These are phyloP conservation scores for Steinernema khuongi DNA, from an alignment of 1,140 invertebrate genomes.

Conservation along the genomic window DNA sequence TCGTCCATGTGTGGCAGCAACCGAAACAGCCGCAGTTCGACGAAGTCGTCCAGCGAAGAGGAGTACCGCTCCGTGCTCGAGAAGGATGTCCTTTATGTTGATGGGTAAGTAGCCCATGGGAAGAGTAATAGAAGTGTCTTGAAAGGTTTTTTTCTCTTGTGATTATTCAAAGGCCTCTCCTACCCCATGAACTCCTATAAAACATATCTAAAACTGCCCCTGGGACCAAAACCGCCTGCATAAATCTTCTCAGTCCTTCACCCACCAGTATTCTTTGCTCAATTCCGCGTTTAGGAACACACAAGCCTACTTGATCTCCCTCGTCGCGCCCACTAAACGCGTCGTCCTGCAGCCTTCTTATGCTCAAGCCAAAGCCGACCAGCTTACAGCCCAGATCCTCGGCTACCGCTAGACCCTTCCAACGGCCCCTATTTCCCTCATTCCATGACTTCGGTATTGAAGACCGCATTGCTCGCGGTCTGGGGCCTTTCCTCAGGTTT, in stretches of 20 bases:
- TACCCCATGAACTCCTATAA: too few relatives aligned
- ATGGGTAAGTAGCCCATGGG: constrained; percentile 15
- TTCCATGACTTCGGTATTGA: not conserved
- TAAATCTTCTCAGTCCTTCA: too few relatives aligned
- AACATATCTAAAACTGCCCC: too few relatives aligned
- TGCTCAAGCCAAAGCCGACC: not conserved
- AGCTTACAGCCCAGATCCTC: not conserved
- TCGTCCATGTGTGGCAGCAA: not conserved
- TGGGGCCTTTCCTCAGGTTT: not conserved
- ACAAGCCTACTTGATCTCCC: constrained; percentile 6
- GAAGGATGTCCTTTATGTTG: not conserved
- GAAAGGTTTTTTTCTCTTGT: too few relatives aligned
- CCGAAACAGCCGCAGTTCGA: not conserved
- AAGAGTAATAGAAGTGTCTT: too few relatives aligned
- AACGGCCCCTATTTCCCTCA: not conserved
- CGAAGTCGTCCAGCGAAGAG: constrained; percentile 1
- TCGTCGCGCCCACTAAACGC: not conserved
- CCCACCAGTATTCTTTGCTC: too few relatives aligned
- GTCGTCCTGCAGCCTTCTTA: not conserved
- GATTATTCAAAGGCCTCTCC: too few relatives aligned
- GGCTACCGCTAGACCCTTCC: not conserved
- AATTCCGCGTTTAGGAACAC: constrained; percentile 9
- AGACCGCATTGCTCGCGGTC: not conserved
- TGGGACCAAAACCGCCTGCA: too few relatives aligned
- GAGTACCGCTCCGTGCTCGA: not conserved